phyloP scores from a whole-genome alignment of 92 coral and sea anemone species.

The Phenganax subtilis region DNA sequence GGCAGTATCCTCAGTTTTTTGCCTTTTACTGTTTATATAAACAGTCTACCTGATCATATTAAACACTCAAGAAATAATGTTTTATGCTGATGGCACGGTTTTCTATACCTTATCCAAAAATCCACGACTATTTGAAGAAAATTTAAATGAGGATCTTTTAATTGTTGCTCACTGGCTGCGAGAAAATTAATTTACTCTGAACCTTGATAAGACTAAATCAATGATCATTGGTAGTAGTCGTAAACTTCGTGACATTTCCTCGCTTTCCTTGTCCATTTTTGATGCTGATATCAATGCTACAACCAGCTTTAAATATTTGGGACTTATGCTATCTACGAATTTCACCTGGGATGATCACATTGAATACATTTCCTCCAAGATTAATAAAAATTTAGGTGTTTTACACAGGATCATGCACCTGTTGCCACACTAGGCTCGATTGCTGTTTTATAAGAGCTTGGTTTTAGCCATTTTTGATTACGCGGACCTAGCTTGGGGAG shows the following conservation, averaged over 20 bases:
- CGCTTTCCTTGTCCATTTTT: not conserved
- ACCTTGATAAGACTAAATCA: conserved; percentile 33
- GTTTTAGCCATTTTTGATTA: too few species aligned
- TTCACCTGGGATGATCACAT: not conserved
- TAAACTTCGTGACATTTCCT: not conserved
- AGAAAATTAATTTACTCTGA: conserved; percentile 24
- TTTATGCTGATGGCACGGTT: not conserved
- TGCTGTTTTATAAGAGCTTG: too few species aligned
- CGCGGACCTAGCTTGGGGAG: too few species aligned
- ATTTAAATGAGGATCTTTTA: conserved; percentile 27
- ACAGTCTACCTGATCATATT: too few species aligned
- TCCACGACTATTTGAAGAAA: not conserved
- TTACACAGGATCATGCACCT: conserved; percentile 21
- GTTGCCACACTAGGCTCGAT: too few species aligned
- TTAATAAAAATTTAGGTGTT: not conserved
- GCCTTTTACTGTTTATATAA: conserved; percentile 23
- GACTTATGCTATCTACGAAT: not conserved
- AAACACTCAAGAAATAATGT: not conserved
- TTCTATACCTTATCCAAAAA: not conserved
- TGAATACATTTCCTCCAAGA: not conserved
- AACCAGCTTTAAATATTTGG: not conserved
- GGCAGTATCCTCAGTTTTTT: too few species aligned
- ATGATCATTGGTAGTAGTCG: not conserved
- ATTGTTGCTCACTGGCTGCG: conserved; percentile 25
- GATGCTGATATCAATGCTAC: not conserved